A percentile compares a stretch with the other conserved stretches of the same genome.
These are phyloP conservation scores for Amblyteles armatorius DNA, from an alignment of 2,888 invertebrate species.

Conservation along the genomic window DNA sequence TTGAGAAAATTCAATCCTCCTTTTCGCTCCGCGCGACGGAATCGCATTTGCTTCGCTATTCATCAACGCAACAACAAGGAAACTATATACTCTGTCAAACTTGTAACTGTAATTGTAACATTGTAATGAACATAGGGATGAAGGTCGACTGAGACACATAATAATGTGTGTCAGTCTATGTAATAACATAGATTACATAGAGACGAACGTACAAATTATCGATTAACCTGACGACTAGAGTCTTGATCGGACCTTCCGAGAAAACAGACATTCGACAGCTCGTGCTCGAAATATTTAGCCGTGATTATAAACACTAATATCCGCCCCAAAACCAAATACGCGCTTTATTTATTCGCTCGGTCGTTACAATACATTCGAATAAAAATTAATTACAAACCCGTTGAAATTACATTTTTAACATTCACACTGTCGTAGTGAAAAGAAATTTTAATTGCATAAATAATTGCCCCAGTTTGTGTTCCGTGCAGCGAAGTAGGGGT, in stretches of 20 bases:
- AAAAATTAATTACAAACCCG: too few relatives aligned
- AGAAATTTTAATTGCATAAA: not conserved
- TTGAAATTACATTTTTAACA: not conserved
- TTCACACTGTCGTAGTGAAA: not conserved
- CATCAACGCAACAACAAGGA: not conserved
- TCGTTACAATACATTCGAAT: not conserved
- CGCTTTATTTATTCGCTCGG: too few relatives aligned
- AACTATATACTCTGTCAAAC: not conserved
- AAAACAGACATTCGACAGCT: not conserved
- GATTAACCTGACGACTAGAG: too few relatives aligned
- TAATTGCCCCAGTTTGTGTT: not conserved
- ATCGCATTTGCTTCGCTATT: too few relatives aligned
- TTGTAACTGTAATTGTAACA: not conserved
- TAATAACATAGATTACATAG: too few relatives aligned
- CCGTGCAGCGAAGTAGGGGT: not conserved
- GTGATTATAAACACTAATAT: too few relatives aligned
- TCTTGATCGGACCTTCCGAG: not conserved
- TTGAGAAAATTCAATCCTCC: not conserved
- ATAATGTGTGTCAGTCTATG: too few relatives aligned
- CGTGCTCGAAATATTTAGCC: too few relatives aligned
- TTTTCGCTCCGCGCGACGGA: not conserved
- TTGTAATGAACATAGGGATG: too few relatives aligned
- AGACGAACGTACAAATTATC: too few relatives aligned
- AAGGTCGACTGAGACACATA: too few relatives aligned
- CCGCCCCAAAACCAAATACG: too few relatives aligned